phyloP scores from a whole-genome alignment of 1,140 invertebrate species.

The Diorhabda carinulata region DNA sequence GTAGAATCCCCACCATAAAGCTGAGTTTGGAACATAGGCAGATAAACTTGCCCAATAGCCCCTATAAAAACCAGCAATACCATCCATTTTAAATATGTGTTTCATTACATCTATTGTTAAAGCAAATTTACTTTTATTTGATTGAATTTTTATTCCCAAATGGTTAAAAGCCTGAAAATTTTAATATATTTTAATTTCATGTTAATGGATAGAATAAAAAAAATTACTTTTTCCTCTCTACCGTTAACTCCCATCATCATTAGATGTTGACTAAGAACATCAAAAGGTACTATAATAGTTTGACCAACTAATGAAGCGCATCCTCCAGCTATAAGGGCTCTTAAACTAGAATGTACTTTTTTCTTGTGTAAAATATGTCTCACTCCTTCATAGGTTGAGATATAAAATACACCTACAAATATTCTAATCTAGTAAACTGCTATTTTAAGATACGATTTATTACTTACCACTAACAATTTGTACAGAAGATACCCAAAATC shows the following conservation, averaged over 20 bases:
- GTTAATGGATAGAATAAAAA: neutral
- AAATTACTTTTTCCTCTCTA: conserved; percentile 33
- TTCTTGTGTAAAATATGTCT: conserved; percentile 71
- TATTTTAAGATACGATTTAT: neutral
- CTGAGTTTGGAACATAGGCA: conserved; percentile 92
- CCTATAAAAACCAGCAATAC: conserved; percentile 84
- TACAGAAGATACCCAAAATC: conserved; percentile 90
- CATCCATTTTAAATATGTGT: conserved; percentile 74
- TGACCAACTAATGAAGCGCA: conserved; percentile 90
- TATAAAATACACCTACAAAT: conserved; percentile 83
- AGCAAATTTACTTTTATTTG: conserved; percentile 56
- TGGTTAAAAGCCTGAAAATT: conserved; percentile 37
- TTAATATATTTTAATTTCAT: neutral
- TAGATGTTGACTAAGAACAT: conserved; percentile 93
- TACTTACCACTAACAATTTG: conserved; percentile 57
- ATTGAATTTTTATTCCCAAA: conserved; percentile 30
- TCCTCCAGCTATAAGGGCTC: conserved; percentile 77
- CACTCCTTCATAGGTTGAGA: conserved; percentile 92
- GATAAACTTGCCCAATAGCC: conserved; percentile 89
- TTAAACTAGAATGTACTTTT: conserved; percentile 59
- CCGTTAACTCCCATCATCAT: conserved; percentile 77
- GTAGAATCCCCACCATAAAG: conserved; percentile 95
- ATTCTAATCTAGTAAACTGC: neutral
- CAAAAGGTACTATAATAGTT: conserved; percentile 94
- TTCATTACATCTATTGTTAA: conserved; percentile 61